These are phyloP conservation scores for Conchocele bisecta DNA, from an alignment of 2,888 invertebrate genomes.

Conservation along the genomic window DNA sequence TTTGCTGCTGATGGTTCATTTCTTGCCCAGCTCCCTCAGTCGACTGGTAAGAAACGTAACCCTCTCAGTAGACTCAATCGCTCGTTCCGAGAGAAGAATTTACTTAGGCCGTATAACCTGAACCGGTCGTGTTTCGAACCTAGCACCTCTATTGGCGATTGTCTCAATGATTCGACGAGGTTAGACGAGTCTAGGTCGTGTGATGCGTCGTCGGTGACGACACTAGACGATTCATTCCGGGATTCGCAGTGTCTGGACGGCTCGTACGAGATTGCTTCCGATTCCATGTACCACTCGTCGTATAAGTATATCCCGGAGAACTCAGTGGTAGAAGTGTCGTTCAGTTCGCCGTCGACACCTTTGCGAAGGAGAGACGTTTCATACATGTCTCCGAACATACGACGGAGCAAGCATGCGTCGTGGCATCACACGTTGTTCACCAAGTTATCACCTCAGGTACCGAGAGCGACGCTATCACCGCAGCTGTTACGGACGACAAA, in stretches of 20 bases:
- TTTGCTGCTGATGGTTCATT: constrained; percentile 62
- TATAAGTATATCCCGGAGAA: constrained; percentile 42
- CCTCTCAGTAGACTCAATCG: constrained; percentile 36
- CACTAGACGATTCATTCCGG: too few relatives aligned
- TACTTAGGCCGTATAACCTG: constrained; percentile 30
- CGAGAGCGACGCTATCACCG: constrained; percentile 24
- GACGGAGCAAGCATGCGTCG: constrained; percentile 58
- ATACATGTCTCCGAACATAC: constrained; percentile 53
- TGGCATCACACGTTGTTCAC: constrained; percentile 66
- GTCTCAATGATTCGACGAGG: too few relatives aligned
- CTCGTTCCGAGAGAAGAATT: constrained; percentile 52
- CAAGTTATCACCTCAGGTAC: constrained; percentile 54
- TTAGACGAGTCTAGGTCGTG: not conserved
- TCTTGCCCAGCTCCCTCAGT: constrained; percentile 38
- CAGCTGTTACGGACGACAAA: too few relatives aligned
- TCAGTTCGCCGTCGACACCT: constrained; percentile 48
- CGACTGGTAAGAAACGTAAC: not conserved
- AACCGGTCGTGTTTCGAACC: constrained; percentile 2
- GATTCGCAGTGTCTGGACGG: constrained; percentile 45
- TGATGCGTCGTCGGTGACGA: not conserved
- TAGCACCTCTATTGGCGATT: not conserved
- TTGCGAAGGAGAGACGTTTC: constrained; percentile 33
- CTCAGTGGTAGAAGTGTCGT: constrained; percentile 39
- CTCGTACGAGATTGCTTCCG: constrained; percentile 57
- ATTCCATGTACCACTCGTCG: constrained; percentile 55